phyloP scores from a whole-genome alignment of 1,140 invertebrate species.

The Helicoverpa armigera region DNA sequence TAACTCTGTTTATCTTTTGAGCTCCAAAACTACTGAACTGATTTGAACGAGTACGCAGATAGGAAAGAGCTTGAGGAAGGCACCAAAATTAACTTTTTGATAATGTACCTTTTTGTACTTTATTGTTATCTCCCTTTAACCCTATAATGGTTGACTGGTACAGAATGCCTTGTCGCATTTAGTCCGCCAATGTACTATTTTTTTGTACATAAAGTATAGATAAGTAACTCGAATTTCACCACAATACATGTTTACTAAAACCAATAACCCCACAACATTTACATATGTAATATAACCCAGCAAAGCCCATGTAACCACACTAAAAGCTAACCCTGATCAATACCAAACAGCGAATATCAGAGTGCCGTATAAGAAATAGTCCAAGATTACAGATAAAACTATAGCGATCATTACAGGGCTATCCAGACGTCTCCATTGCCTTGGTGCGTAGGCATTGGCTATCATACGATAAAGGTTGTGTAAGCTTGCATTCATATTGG shows the following conservation, averaged over 20 bases:
- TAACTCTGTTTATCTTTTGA: too few relatives aligned
- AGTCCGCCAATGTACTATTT: too few relatives aligned
- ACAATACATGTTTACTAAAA: neutral
- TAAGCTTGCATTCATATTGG: constrained; percentile 17
- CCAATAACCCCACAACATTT: neutral
- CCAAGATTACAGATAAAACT: constrained; percentile 56
- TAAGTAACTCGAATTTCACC: too few relatives aligned
- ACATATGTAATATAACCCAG: neutral
- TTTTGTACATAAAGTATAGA: too few relatives aligned
- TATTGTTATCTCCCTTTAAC: too few relatives aligned
- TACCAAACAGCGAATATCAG: neutral
- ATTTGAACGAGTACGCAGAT: too few relatives aligned
- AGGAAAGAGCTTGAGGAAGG: too few relatives aligned
- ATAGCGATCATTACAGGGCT: constrained; percentile 58
- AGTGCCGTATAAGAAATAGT: constrained; percentile 60
- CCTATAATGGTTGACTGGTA: too few relatives aligned
- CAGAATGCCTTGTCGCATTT: too few relatives aligned
- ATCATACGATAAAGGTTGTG: constrained; percentile 31
- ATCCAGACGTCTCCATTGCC: constrained; percentile 68
- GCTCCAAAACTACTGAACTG: too few relatives aligned
- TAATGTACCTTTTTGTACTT: too few relatives aligned
- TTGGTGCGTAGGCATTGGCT: constrained; percentile 46
- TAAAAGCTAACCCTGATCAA: neutral
- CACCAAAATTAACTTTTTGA: too few relatives aligned
- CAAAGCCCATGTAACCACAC: neutral